Evolutionary conservation across 2,888 invertebrate genomes (phyloP), one percentile per base, ranked within the genome.

Genomic region (Gonocerus acuteangulatus): DNA sequence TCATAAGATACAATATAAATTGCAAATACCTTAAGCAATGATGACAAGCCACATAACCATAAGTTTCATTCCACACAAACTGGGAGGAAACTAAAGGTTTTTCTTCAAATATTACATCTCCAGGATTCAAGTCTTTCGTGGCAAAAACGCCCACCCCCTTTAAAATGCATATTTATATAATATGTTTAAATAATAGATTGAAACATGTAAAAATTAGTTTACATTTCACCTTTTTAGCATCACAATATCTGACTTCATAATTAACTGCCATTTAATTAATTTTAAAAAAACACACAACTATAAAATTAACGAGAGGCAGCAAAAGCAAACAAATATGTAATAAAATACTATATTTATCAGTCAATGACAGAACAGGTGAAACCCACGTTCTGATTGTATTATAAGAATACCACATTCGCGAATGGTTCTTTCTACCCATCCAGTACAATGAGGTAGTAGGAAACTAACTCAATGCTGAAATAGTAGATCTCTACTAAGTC

Each of bases 1-100:
- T n/a, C n/a, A n/a, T n/a, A n/a, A n/a, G n/a, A n/a, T n/a, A n/a
- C n/a, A n/a, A n/a, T n/a, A 52, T 13, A 18, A 39, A 36, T 15
- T 36, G 15, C 18, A 47, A 3, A 22, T 60, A 84, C 85, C 81
- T 82, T 80, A 96, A 81, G 72, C 95, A 96, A 74, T 87, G 84
- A 72, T 94, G 89, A 74, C 95, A 96, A 0, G 94, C 90, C 66
- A 82, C 76, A 74, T 95, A 96, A 68, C 84, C 82, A 73, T 90
- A 95, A 0, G 86, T 81, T 36, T 83, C 80, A 76, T 95, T 96
- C 95, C 95, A 96, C 6, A 89, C 82, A 75, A 93, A 95, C 74
- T 96, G 95, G 70, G 88, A 86, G 18, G 89, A 88, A 22, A 94
- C 86, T 58, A 96, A 74, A 0, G 96, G 95, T 65, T 83, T 83